Conservation (phyloP, 2,113 vertebrate species). For the Helogale parvula region DNA sequence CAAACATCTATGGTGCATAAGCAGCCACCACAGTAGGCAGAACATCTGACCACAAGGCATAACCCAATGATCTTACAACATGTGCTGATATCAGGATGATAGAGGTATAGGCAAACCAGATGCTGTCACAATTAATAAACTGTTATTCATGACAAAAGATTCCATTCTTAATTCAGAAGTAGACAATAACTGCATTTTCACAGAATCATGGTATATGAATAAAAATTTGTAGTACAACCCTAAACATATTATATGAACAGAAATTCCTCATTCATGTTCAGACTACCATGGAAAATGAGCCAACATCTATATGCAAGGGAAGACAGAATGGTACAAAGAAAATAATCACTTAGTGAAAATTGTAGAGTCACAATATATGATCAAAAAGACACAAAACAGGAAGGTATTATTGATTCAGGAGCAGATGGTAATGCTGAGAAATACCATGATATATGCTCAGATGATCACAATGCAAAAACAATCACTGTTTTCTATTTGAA, state of each 20-base stretch:
- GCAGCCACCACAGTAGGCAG: neutral
- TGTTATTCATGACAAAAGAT: neutral
- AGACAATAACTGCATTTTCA: conserved; percentile 4
- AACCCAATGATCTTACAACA: neutral
- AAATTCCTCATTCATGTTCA: neutral
- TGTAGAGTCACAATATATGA: neutral
- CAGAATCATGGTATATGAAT: neutral
- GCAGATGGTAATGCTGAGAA: neutral
- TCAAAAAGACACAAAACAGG: neutral
- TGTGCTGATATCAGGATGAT: neutral
- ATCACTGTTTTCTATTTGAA: neutral
- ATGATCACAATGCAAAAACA: neutral
- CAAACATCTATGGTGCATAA: neutral
- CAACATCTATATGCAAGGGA: neutral
- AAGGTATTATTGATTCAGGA: conserved; percentile 6
- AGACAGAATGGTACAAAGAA: neutral
- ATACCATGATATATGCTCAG: neutral
- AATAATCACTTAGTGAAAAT: neutral
- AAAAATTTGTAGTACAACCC: neutral
- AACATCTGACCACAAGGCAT: neutral
- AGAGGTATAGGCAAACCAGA: neutral
- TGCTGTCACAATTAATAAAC: neutral
- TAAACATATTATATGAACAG: neutral
- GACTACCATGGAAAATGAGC: neutral
- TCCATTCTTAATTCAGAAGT: neutral